These are phyloP conservation scores for Drosophila tristis DNA, from an alignment of 1,140 invertebrate species.

Conservation along the genomic window DNA sequence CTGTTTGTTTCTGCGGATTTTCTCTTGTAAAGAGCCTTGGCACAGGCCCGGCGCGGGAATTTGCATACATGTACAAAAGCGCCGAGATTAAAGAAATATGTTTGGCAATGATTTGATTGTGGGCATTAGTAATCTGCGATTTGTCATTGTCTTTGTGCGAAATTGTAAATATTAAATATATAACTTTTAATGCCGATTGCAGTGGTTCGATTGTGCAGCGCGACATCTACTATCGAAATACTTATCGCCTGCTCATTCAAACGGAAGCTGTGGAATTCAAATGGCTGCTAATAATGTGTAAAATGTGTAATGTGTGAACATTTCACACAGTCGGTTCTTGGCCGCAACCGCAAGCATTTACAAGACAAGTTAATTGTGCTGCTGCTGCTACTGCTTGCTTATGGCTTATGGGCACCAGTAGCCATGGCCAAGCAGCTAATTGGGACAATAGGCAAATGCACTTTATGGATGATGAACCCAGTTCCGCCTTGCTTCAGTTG, in stretches of 20 bases:
- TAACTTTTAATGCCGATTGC: neutral
- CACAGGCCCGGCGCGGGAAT: slow-evolving; percentile 56
- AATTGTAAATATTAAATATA: slow-evolving; percentile 34
- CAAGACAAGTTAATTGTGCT: slow-evolving; percentile 70
- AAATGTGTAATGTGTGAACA: slow-evolving; percentile 64
- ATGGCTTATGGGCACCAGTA: slow-evolving; percentile 42
- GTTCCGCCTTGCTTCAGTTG: slow-evolving; percentile 49
- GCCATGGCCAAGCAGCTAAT: slow-evolving; percentile 62
- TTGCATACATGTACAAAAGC: slow-evolving; percentile 70
- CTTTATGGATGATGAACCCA: slow-evolving; percentile 34
- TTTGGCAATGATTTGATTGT: slow-evolving; percentile 70
- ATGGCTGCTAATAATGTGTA: slow-evolving; percentile 27
- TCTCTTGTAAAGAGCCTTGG: slow-evolving; percentile 76
- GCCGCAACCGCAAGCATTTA: slow-evolving; percentile 51
- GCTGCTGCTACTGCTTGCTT: neutral
- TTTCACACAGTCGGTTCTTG: slow-evolving; percentile 57
- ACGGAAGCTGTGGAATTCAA: neutral
- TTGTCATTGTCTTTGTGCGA: slow-evolving; percentile 52
- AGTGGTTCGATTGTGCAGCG: too few relatives aligned
- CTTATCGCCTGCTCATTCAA: too few relatives aligned
- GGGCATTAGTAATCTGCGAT: slow-evolving; percentile 60
- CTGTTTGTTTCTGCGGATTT: slow-evolving; percentile 19
- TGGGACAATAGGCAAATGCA: slow-evolving; percentile 48
- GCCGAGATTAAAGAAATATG: slow-evolving; percentile 42
- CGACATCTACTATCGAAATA: too few relatives aligned